Evolutionary conservation across 2,797 vertebrate species (phyloP).

Genomic region (Alca torda): DNA sequence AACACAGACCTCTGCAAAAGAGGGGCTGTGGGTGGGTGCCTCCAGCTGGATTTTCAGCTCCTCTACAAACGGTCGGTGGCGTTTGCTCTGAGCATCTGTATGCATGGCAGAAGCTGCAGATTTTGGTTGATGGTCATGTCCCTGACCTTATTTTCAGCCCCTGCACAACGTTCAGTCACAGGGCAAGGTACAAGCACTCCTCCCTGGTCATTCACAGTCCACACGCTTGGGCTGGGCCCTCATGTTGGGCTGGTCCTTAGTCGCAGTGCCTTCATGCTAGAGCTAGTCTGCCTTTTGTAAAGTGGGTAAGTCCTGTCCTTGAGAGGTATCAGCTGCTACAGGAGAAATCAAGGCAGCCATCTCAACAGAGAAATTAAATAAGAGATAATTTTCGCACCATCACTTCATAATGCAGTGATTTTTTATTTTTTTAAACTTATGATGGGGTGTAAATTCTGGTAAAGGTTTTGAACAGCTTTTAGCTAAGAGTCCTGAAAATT

Average conservation of each 20-base stretch:
- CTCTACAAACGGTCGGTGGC: neutral
- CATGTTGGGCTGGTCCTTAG: neutral
- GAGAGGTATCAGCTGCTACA: neutral
- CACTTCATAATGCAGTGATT: neutral
- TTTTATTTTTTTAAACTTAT: neutral
- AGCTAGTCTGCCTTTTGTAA: neutral
- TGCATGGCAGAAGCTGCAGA: neutral
- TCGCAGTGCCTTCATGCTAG: rapidly evolving
- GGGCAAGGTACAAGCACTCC: neutral
- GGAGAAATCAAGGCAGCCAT: neutral
- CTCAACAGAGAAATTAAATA: neutral
- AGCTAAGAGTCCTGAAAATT: constrained; percentile 32
- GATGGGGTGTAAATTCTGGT: neutral
- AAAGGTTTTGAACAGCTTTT: constrained; percentile 47
- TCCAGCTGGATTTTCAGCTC: neutral
- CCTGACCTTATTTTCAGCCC: neutral
- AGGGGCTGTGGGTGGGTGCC: neutral
- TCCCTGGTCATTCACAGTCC: neutral
- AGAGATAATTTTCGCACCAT: neutral
- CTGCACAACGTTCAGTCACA: neutral
- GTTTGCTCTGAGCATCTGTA: neutral
- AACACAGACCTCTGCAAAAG: neutral
- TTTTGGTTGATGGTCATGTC: neutral
- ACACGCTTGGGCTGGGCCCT: neutral
- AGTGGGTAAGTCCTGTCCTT: neutral